Evolutionary conservation across 2,113 vertebrate genomes (phyloP).

Genomic region (Carlito syrichta): DNA sequence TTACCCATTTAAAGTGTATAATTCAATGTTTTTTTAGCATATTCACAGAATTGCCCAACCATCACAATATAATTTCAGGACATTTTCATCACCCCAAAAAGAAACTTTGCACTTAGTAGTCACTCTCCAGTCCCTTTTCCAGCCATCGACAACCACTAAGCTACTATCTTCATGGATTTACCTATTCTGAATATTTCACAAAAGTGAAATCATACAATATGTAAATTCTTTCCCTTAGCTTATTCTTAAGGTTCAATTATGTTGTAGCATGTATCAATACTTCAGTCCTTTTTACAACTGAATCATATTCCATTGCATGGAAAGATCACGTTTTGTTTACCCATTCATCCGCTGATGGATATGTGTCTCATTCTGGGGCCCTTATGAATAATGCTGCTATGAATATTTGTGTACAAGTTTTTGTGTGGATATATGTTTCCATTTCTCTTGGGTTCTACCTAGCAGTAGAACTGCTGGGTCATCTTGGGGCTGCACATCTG

Average conservation of each 20-base stretch:
- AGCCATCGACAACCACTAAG: background rate
- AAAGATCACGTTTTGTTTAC: background rate
- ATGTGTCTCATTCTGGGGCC: background rate
- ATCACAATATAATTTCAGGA: background rate
- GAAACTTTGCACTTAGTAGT: background rate
- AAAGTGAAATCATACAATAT: background rate
- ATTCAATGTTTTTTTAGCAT: background rate
- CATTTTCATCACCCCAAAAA: background rate
- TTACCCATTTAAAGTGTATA: background rate
- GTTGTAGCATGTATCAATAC: background rate
- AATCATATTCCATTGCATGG: background rate
- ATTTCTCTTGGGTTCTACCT: background rate
- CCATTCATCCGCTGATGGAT: background rate
- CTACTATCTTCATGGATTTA: background rate
- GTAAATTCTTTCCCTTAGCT: background rate
- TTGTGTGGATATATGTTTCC: background rate
- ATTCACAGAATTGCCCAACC: background rate
- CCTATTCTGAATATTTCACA: background rate
- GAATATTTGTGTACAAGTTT: background rate
- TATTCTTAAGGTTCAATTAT: background rate
- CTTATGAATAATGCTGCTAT: background rate
- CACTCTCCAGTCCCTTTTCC: background rate
- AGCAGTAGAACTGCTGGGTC: background rate
- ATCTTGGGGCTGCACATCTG: background rate
- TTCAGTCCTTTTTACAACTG: background rate